Evolutionary conservation across 1,140 invertebrate species (phyloP), one percentile per base, ranked within the genome.

Genomic region (Aphidius gifuensis): DNA sequence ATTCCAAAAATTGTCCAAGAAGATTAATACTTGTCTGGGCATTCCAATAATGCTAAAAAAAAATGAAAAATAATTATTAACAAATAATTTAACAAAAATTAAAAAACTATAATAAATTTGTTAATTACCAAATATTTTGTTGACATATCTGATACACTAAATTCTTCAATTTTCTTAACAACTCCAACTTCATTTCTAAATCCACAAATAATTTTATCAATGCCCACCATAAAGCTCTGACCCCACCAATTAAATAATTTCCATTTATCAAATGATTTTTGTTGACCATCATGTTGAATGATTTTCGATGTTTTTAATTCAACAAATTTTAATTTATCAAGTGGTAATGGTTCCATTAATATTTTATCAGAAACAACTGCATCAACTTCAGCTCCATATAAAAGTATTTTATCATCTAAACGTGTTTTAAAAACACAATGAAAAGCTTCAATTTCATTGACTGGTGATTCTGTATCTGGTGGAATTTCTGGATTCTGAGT

Each of bases 151-250:
- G 48, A 8, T 9, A 45, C 49, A 8, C 7, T 6, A 53, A 23
- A 60, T 1, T 7, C 48, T 5, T 80, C 70, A 16, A 86, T 64
- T 32, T 73, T 68, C 40, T 78, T 71, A 9, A 92, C 88, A 63
- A 87, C 76, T 8, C 88, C 89, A 69, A 82, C 62, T 70, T 88
- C 83, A 75, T 89, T 83, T 71, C 89, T 78, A 65, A 85, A 89
- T 38, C 90, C 90, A 80, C 86, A 88, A 5, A 90, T 69, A 50
- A 91, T 84, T 53, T 76, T 82, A 39, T 84, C 75, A 48, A 91
- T 83, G 6, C 87, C 87, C 11, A 84, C 83, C 44, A 91, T 76
- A 71, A 87, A 90, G 64, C 85, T 87, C 69, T 92, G 90, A n/a
- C 84, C 83, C 89, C 90, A 92, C 88, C 89, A 92, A 39, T 67